Evolutionary conservation across 2,888 invertebrate species (phyloP).

Genomic region (Gibbula magus): DNA sequence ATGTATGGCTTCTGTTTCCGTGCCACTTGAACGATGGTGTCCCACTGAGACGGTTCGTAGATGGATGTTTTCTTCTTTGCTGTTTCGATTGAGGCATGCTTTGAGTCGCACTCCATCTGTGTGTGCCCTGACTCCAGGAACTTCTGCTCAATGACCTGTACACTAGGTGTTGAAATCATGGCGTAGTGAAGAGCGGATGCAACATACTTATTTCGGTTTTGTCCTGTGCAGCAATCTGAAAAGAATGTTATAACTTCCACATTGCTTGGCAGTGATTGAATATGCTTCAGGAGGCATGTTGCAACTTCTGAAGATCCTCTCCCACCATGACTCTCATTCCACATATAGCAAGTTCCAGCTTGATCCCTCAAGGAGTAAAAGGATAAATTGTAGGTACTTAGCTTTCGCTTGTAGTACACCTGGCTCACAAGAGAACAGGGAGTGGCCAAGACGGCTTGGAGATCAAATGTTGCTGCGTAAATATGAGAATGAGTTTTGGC

Average conservation of each 20-base stretch:
- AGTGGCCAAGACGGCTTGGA: not conserved
- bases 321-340: not conserved
- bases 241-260: not conserved
- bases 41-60: not conserved
- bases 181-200: not conserved
- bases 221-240: not conserved
- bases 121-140: slow-evolving; percentile 24
- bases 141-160: slow-evolving; percentile 19
- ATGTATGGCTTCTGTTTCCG: not conserved
- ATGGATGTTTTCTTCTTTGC: slow-evolving; percentile 5
- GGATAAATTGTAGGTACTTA: not conserved
- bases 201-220: not conserved
- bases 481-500: not conserved
- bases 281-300: not conserved
- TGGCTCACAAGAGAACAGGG: not conserved
- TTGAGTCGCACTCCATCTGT: slow-evolving; percentile 29
- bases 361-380: not conserved
- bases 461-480: slow-evolving; percentile 5
- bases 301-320: not conserved
- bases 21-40: not conserved
- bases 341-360: not conserved
- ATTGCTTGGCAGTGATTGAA: not conserved
- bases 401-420: not conserved
- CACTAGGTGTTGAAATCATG: not conserved
- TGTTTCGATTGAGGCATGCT: not conserved